These are phyloP conservation scores for Xenops minutus DNA, from an alignment of 2,797 vertebrate genomes.

Conservation along the genomic window DNA sequence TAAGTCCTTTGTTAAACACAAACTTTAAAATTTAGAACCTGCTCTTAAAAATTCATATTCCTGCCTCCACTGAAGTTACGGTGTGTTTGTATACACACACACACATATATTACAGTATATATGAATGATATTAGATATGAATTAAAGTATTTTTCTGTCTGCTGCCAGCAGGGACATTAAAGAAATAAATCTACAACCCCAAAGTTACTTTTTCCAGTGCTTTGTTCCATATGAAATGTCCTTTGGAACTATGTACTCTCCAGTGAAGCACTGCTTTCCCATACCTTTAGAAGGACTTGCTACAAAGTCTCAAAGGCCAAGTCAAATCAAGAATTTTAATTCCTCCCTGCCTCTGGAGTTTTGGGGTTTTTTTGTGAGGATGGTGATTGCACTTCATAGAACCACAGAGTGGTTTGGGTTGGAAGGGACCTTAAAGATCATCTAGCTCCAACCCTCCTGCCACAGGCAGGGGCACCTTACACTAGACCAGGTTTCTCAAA, in stretches of 20 bases:
- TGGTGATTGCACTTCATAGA: background rate
- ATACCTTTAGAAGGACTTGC: background rate
- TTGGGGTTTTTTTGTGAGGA: rapidly evolving
- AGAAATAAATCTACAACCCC: conserved; percentile 46
- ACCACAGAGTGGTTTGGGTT: background rate
- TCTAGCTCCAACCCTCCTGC: background rate
- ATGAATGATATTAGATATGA: background rate
- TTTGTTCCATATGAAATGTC: conserved; percentile 33
- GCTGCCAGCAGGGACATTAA: conserved; percentile 13
- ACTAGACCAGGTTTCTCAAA: background rate
- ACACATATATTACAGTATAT: background rate
- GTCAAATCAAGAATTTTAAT: background rate
- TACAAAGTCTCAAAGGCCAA: background rate
- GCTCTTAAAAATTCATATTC: background rate
- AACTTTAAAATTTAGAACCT: background rate
- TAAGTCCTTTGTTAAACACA: background rate
- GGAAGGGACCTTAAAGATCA: background rate
- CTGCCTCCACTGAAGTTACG: background rate
- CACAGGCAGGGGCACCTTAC: background rate
- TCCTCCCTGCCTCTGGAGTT: background rate
- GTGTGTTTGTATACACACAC: background rate
- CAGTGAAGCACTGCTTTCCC: background rate
- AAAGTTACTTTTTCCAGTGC: conserved; percentile 34
- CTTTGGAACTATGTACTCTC: conserved; percentile 34
- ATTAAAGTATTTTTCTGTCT: background rate